Conservation (phyloP, 1,140 invertebrate genomes). For the Holcopasites calliopsidis region DNA sequence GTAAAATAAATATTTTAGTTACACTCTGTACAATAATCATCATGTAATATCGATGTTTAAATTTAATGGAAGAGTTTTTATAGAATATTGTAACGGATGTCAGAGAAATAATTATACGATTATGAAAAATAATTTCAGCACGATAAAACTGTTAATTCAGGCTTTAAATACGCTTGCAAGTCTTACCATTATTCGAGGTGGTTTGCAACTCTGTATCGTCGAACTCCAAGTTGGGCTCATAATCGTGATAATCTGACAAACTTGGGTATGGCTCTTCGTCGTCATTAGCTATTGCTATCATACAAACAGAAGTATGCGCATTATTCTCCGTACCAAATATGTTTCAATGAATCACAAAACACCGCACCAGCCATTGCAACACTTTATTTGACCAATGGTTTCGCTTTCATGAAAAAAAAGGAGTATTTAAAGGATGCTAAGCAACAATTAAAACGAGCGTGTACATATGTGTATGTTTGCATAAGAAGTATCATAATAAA, state of each 20-base stretch:
- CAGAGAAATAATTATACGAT: no score
- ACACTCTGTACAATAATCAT: background rate
- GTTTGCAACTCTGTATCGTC: slow-evolving; percentile 93
- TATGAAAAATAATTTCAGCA: no score
- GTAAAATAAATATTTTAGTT: slow-evolving; percentile 37
- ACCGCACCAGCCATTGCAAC: background rate
- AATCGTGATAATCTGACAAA: slow-evolving; percentile 94
- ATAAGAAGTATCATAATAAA: slow-evolving; percentile 29
- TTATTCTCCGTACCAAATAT: slow-evolving; percentile 11
- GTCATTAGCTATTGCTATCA: slow-evolving; percentile 78
- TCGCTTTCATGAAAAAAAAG: background rate
- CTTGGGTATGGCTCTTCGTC: slow-evolving; percentile 92
- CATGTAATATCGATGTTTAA: background rate
- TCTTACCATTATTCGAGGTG: slow-evolving; percentile 73
- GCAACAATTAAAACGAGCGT: background rate
- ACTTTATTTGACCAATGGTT: slow-evolving; percentile 22
- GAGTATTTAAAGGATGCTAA: background rate
- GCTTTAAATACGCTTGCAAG: background rate
- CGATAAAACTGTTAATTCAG: no score
- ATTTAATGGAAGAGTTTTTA: background rate
- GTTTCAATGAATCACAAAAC: slow-evolving; percentile 14
- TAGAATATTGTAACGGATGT: background rate
- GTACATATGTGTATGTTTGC: slow-evolving; percentile 3
- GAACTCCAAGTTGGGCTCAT: slow-evolving; percentile 97
- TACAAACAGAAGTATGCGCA: slow-evolving; percentile 20